These are phyloP conservation scores for Harmothoe impar DNA, from an alignment of 2,888 invertebrate genomes.

Conservation along the genomic window DNA sequence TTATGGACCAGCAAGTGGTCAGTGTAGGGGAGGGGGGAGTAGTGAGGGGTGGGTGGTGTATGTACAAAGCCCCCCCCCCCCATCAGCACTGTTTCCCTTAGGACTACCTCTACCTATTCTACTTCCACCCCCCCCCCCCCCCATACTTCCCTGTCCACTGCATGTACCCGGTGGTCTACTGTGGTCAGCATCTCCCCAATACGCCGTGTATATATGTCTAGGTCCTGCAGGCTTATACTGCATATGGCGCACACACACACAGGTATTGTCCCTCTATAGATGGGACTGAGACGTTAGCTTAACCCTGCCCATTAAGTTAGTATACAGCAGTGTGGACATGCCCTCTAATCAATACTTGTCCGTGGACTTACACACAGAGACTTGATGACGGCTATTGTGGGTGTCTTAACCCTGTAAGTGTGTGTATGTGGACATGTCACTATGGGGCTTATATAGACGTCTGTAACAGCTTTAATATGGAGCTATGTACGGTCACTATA, in stretches of 20 bases:
- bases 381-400: neutral
- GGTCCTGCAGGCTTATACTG: too few species aligned
- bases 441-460: neutral
- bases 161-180: neutral
- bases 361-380: neutral
- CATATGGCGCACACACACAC: too few species aligned
- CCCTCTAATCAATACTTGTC: neutral
- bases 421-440: neutral
- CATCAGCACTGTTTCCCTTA: too few species aligned
- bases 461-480: neutral
- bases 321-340: neutral
- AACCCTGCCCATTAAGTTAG: neutral
- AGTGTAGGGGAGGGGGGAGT: neutral
- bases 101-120: too few species aligned
- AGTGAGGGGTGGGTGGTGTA: neutral
- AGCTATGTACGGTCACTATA: neutral
- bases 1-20: neutral
- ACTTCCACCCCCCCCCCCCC: too few species aligned
- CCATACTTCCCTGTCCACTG: too few species aligned
- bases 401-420: neutral
- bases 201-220: too few species aligned
- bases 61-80: too few species aligned
- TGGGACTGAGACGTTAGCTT: neutral
- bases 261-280: neutral
- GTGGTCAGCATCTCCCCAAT: neutral